Evolutionary conservation across 2,113 vertebrate species (phyloP).

Genomic region (Capricornis sumatraensis): DNA sequence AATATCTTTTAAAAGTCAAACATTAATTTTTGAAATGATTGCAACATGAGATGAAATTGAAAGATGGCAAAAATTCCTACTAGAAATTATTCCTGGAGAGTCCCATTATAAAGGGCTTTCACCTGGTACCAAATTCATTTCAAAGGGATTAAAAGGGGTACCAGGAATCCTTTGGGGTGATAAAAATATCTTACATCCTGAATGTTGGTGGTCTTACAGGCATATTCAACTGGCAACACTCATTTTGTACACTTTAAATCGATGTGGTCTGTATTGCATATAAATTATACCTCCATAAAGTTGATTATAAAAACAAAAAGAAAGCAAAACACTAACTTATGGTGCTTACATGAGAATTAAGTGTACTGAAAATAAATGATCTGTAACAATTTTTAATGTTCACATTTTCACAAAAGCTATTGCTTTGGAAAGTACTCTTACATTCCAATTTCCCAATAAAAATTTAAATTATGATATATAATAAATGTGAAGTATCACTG

Average conservation of each 20-base stretch:
- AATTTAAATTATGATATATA: background rate
- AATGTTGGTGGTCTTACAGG: background rate
- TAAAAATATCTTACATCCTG: background rate
- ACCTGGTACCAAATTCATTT: background rate
- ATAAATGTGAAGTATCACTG: background rate
- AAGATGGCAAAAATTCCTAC: background rate
- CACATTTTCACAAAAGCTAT: background rate
- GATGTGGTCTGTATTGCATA: background rate
- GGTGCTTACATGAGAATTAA: background rate
- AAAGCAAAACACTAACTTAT: background rate
- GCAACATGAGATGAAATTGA: background rate
- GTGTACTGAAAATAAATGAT: constrained; percentile 18
- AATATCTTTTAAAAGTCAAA: background rate
- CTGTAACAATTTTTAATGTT: background rate
- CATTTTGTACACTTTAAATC: background rate
- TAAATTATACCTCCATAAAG: background rate
- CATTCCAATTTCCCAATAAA: background rate
- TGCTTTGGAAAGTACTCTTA: background rate
- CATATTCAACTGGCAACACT: background rate
- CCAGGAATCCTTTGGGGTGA: background rate
- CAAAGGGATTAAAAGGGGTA: background rate
- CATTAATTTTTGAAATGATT: background rate
- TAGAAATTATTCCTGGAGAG: background rate
- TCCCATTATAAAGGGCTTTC: background rate
- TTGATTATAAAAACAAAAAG: background rate